These are phyloP conservation scores for Leptatherina wallacei DNA, from an alignment of 2,797 vertebrate genomes.

Conservation along the genomic window DNA sequence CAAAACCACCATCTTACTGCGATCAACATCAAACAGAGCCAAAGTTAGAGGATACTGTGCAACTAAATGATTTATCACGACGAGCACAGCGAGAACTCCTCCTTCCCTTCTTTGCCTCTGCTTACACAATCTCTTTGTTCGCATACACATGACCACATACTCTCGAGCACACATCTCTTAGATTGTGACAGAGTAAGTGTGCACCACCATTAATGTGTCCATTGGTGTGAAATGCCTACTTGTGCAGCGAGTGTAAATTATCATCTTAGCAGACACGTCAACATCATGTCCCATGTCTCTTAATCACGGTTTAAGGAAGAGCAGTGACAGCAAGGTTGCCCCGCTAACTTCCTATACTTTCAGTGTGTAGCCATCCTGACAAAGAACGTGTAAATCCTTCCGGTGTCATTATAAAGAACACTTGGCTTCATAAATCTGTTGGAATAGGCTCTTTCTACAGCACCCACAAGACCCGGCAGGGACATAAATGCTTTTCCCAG, in stretches of 20 bases:
- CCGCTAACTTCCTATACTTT: slow-evolving; percentile 74
- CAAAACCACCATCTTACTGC: slow-evolving; percentile 93
- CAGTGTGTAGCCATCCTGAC: slow-evolving; percentile 66
- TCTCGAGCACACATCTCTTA: slow-evolving; percentile 70
- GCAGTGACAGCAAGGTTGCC: slow-evolving; percentile 79
- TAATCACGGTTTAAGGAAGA: slow-evolving; percentile 81
- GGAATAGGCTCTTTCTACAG: slow-evolving; percentile 30
- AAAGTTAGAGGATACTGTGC: slow-evolving; percentile 88
- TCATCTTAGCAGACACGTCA: slow-evolving; percentile 71
- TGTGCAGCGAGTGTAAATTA: slow-evolving; percentile 80
- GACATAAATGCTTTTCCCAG: slow-evolving; percentile 33
- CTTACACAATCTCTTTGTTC: slow-evolving; percentile 86
- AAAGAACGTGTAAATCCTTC: slow-evolving; percentile 77
- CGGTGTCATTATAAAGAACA: slow-evolving; percentile 76
- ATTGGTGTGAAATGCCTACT: slow-evolving; percentile 80
- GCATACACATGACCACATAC: slow-evolving; percentile 60
- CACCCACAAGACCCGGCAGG: slow-evolving; percentile 29
- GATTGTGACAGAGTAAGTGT: slow-evolving; percentile 79
- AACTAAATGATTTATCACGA: slow-evolving; percentile 94
- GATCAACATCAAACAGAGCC: slow-evolving; percentile 94
- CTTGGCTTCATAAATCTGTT: slow-evolving; percentile 77
- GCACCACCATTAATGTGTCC: slow-evolving; percentile 75
- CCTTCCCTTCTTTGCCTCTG: slow-evolving; percentile 56
- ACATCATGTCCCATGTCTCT: slow-evolving; percentile 76
- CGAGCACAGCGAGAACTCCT: slow-evolving; percentile 82